These are phyloP conservation scores for Tringa solitaria DNA, from an alignment of 2,113 vertebrate genomes.

Conservation along the genomic window DNA sequence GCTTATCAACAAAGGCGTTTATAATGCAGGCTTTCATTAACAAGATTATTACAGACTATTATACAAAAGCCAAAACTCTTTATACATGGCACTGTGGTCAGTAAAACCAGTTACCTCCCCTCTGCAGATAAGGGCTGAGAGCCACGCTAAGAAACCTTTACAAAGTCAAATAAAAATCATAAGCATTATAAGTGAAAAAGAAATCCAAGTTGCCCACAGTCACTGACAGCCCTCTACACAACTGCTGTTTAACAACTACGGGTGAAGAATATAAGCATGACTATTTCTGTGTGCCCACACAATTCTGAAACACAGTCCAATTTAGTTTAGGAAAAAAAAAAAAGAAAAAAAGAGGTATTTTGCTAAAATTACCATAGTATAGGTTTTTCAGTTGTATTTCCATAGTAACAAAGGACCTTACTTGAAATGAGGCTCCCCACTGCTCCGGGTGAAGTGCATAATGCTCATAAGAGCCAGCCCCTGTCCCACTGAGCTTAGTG, in stretches of 20 bases:
- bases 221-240: not conserved
- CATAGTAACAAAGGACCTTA: conserved; percentile 27
- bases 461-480: not conserved
- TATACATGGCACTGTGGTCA: not conserved
- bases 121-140: not conserved
- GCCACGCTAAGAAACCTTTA: not conserved
- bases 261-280: not conserved
- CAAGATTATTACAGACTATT: not conserved
- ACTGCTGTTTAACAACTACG: not conserved
- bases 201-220: not conserved
- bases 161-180: not conserved
- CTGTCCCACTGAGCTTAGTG: not conserved
- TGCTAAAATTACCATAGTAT: conserved; percentile 35
- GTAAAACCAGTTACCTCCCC: not conserved
- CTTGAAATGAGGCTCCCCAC: not conserved
- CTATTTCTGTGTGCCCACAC: conserved; percentile 26
- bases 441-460: not conserved
- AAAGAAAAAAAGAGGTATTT: not conserved
- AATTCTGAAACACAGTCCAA: not conserved
- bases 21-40: not conserved
- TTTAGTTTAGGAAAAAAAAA: not conserved
- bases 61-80: not conserved
- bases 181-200: not conserved
- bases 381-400: conserved; percentile 17
- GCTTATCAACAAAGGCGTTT: not conserved